Evolutionary conservation across 2,797 vertebrate genomes (phyloP).

Genomic region (Manis crassicaudata): DNA sequence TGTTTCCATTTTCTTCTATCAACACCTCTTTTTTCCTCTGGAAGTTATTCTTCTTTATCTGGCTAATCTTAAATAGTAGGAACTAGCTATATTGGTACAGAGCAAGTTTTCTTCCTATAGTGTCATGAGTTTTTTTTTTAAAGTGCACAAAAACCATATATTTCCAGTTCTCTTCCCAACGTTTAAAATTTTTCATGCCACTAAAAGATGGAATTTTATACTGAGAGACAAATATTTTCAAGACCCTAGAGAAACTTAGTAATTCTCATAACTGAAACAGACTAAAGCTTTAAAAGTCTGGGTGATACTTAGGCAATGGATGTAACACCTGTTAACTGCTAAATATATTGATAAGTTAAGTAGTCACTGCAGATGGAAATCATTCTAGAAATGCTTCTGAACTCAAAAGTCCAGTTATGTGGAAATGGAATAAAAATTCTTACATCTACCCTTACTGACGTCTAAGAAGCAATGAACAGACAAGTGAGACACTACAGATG

Average conservation of each 20-base stretch:
- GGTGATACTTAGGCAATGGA: neutral
- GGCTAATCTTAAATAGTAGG: neutral
- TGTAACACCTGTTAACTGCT: neutral
- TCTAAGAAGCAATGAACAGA: neutral
- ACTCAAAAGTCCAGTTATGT: neutral
- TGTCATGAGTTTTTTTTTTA: neutral
- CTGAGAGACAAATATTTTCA: constrained; percentile 17
- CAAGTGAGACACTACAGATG: neutral
- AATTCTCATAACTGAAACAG: neutral
- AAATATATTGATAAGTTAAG: neutral
- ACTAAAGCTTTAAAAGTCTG: constrained; percentile 4
- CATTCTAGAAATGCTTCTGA: neutral
- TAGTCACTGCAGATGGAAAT: neutral
- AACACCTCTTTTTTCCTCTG: neutral
- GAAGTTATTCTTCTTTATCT: neutral
- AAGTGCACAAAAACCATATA: neutral
- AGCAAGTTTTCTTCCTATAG: neutral
- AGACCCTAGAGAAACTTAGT: neutral
- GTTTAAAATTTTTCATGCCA: constrained; percentile 19
- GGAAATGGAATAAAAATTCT: constrained; percentile 22
- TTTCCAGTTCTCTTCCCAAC: constrained; percentile 30
- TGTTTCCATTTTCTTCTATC: neutral
- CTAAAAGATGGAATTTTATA: neutral
- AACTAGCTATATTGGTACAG: neutral
- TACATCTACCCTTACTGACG: neutral